phyloP scores from a whole-genome alignment of 2,113 vertebrate genomes.

The Morone saxatilis region DNA sequence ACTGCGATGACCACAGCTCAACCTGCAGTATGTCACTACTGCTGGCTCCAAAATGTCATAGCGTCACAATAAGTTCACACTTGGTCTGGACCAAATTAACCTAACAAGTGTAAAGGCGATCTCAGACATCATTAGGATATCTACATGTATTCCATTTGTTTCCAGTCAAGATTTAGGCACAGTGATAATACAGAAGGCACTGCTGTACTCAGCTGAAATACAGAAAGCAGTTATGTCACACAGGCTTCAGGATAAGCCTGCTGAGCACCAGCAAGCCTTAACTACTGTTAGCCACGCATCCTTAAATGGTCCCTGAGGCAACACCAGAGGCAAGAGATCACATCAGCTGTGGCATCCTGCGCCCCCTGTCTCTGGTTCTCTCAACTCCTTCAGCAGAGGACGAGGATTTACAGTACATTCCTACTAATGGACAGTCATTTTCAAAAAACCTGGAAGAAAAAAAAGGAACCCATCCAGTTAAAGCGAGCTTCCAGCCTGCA shows the following conservation, averaged over 20 bases:
- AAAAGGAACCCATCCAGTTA: conserved; percentile 22
- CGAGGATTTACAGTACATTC: conserved; percentile 27
- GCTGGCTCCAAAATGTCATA: no score
- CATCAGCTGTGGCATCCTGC: conserved; percentile 1
- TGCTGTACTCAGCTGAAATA: not conserved
- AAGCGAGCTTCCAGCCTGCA: conserved; percentile 5
- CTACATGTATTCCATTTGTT: not conserved
- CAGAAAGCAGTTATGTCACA: not conserved
- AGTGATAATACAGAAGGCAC: not conserved
- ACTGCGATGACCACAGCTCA: no score
- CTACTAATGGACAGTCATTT: conserved; percentile 41
- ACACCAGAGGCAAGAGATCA: conserved; percentile 15
- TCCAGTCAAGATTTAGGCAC: not conserved
- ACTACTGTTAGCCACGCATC: not conserved
- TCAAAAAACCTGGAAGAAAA: conserved; percentile 1
- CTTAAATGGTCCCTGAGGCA: not conserved
- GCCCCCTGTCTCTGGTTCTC: not conserved
- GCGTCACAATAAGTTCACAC: no score
- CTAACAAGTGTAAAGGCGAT: not conserved
- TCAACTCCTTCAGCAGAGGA: not conserved
- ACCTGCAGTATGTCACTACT: no score
- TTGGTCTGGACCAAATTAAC: not conserved
- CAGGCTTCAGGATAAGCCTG: not conserved
- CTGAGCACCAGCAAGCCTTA: not conserved
- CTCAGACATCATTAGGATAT: not conserved